Conservation (phyloP, 2,113 vertebrate species). For the Eulacestoma nigropectus region DNA sequence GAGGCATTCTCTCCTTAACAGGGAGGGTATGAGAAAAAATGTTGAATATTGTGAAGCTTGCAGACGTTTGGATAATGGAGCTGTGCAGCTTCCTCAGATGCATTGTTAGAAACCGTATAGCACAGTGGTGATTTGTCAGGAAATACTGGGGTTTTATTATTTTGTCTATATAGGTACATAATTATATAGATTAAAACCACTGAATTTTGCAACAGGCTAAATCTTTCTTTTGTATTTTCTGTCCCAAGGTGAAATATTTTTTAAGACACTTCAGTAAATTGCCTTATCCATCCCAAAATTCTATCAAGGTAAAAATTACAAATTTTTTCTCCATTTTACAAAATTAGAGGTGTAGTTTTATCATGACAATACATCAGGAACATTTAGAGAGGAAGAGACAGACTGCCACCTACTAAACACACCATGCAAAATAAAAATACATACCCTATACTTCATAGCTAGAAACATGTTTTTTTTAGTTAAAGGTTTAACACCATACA, state of each 20-base stretch:
- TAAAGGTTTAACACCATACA: not conserved
- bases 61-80: not conserved
- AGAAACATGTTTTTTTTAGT: not conserved
- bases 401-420: not conserved
- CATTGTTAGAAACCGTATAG: not conserved
- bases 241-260: not conserved
- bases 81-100: not conserved
- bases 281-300: not conserved
- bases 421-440: not conserved
- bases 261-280: not conserved
- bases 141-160: not conserved
- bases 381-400: not conserved
- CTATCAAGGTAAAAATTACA: not conserved
- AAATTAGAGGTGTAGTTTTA: not conserved
- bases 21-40: not conserved
- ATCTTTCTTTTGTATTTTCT: not conserved
- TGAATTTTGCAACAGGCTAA: not conserved
- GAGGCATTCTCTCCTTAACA: not conserved
- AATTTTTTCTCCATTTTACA: not conserved
- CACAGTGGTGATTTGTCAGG: not conserved
- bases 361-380: not conserved
- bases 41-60: not conserved
- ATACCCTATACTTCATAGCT: not conserved
- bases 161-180: not conserved
- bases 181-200: not conserved